phyloP scores from a whole-genome alignment of 1,140 invertebrate genomes.

The Drosophila bipectinata region DNA sequence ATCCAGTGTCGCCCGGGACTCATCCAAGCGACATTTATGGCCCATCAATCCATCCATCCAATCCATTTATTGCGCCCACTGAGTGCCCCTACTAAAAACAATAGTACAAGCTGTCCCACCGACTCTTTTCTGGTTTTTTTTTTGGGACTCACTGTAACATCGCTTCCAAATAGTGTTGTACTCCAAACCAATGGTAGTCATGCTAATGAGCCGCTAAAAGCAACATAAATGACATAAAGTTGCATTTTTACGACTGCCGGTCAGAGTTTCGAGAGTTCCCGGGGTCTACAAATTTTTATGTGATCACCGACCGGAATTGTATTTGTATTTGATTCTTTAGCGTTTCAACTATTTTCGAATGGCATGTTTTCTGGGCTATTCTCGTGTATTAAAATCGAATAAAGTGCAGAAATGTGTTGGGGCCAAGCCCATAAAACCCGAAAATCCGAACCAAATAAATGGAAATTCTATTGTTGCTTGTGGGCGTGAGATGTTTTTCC shows the following conservation, averaged over 20 bases:
- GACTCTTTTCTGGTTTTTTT: constrained; percentile 7
- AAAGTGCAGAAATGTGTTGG: constrained; percentile 80
- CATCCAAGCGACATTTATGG: constrained; percentile 26
- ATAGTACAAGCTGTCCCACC: constrained; percentile 45
- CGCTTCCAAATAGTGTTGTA: constrained; percentile 17
- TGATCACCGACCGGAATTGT: constrained; percentile 39
- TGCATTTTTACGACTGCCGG: constrained; percentile 69
- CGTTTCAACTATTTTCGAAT: constrained; percentile 49
- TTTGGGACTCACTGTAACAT: neutral
- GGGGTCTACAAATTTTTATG: constrained; percentile 78
- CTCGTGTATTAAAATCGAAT: constrained; percentile 80
- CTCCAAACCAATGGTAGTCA: constrained; percentile 44
- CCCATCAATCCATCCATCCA: constrained; percentile 43
- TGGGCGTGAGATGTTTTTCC: constrained; percentile 24
- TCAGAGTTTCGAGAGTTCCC: constrained; percentile 57
- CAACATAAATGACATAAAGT: constrained; percentile 81
- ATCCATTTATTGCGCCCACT: constrained; percentile 41
- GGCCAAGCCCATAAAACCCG: constrained; percentile 56
- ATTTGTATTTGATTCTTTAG: constrained; percentile 49
- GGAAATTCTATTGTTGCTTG: constrained; percentile 61
- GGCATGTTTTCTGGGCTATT: constrained; percentile 55
- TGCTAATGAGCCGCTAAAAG: constrained; percentile 81
- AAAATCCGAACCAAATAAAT: constrained; percentile 46
- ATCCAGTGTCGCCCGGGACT: constrained; percentile 19
- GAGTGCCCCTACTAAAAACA: constrained; percentile 73